A percentile compares a stretch with the other conserved stretches of the same genome.
Conservation (phyloP, 35 echinoderm and acorn worm genomes). For the Lytechinus pictus region DNA sequence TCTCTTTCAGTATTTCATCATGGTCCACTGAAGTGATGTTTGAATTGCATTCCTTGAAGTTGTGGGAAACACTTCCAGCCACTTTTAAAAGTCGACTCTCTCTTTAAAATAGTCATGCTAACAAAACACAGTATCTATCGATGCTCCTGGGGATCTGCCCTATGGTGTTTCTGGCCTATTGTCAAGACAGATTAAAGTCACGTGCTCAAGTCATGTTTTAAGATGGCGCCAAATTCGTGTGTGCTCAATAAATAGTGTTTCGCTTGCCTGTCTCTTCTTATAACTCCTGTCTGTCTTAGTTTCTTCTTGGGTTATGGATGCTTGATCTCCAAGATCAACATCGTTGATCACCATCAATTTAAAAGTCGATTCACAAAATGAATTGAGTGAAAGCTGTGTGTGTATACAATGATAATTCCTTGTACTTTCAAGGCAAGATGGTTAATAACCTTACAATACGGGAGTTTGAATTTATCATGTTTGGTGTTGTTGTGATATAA, state of each 20-base stretch:
- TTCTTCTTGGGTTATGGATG: neutral
- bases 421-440: too few species aligned
- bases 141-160: neutral
- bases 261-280: neutral
- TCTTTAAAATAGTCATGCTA: too few species aligned
- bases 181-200: neutral
- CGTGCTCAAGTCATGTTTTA: neutral
- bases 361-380: neutral
- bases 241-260: neutral
- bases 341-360: neutral
- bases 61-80: too few species aligned
- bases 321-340: neutral
- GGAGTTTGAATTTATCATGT: too few species aligned
- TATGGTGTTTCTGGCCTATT: neutral
- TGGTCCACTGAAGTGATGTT: too few species aligned
- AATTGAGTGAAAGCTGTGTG: neutral
- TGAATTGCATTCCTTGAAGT: too few species aligned
- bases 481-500: too few species aligned
- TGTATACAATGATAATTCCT: too few species aligned
- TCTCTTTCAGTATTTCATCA: too few species aligned
- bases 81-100: too few species aligned
- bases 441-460: too few species aligned
- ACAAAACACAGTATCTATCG: neutral
- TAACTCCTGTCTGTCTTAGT: neutral
- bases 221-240: neutral